Base-by-base conservation (phyloP, 2,888 invertebrate species). In the Buathra laborator region DNA sequence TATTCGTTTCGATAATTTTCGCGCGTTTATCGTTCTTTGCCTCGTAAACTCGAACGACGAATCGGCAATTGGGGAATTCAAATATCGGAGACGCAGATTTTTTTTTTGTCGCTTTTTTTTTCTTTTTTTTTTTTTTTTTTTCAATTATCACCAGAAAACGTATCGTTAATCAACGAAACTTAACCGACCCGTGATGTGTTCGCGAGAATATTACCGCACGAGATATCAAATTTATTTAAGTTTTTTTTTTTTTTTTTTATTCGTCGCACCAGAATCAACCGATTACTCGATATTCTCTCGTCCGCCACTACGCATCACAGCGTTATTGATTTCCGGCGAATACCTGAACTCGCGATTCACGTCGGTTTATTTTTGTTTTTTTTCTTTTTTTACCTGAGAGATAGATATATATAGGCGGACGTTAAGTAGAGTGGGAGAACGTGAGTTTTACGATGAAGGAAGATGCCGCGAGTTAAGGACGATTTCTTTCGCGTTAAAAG, bases 71-170 rank as follows among this genome's bases (percentile, higher is more conserved):
- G 66, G 32, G 74, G 59, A 56, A 71, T 66, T 75, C 56, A 48
- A 75, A 56, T 62, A 81, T 75, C 81, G 78, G 74, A 75, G 81
- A 84, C 84, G 72, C 68, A 71, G 62, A 74, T 81, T 76, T 75
- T 81, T 19, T 59, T 59, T 56, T 56, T 19, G 6, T 29, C 14
- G 14, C 29, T 59, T 64, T 64, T 44, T 59, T 59, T 51, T 48
- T 62, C 76, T 2, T 64, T 51, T 29, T 67, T 51, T 68, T 64
- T 37, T 46, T 56, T 62, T 67, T 51, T 70, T 64, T 24, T 46
- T 56, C 53, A 44, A 71, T 81, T 62, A 81, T 77, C 71, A 70
- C 70, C 46, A 37, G 76, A 59, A 67, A 59, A 72, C 51, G 53
- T 37, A 32, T 59, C 29, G 46, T 51, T 37, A 19, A 79, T 43